A percentile compares a stretch with the other conserved stretches of the same genome.
Conservation (phyloP, 2,888 invertebrate genomes). For the Allacma fusca region DNA sequence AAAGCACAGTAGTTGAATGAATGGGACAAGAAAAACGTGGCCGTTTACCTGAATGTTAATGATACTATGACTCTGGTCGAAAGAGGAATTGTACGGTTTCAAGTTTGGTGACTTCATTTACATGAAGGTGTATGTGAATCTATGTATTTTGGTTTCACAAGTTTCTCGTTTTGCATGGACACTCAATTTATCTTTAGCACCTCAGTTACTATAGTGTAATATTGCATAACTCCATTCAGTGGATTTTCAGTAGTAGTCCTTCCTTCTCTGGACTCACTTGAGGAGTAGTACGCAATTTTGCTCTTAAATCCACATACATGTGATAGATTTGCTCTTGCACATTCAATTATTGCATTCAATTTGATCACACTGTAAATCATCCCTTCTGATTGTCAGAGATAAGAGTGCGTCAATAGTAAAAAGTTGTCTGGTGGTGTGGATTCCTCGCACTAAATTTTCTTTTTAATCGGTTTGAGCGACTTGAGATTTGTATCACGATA, state of each 20-base stretch:
- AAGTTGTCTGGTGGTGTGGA: background rate
- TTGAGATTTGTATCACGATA: background rate
- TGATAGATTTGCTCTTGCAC: background rate
- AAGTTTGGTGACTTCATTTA: conserved; percentile 19
- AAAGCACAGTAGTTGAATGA: background rate
- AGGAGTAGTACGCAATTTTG: background rate
- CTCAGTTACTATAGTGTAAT: too few relatives aligned
- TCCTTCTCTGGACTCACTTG: background rate
- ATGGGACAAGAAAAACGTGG: background rate
- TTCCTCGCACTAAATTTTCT: background rate
- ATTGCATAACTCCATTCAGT: too few relatives aligned
- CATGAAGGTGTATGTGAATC: background rate
- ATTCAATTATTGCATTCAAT: background rate
- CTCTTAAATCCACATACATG: background rate
- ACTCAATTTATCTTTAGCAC: background rate
- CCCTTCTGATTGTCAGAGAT: background rate
- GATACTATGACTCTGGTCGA: background rate
- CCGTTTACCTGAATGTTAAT: background rate
- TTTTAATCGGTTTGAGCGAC: background rate
- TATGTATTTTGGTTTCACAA: background rate
- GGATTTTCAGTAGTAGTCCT: too few relatives aligned
- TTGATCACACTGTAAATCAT: conserved; percentile 8
- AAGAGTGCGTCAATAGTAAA: background rate
- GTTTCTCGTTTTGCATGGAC: background rate
- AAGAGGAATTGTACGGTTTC: background rate